Evolutionary conservation across 2,888 invertebrate species (phyloP).

Genomic region (Carpatolechia fugitivella): DNA sequence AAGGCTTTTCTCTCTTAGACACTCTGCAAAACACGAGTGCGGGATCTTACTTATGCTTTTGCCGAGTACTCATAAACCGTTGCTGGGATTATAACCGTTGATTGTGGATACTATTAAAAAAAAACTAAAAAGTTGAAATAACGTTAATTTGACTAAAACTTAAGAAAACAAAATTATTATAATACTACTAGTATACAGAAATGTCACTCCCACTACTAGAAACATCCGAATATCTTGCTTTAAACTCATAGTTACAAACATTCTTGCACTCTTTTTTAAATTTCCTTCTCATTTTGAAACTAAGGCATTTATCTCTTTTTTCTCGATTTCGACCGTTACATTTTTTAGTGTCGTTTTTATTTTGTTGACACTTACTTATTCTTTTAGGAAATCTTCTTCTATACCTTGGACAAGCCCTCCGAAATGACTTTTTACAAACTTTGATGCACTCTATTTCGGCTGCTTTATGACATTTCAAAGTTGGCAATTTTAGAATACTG

Average conservation of each 20-base stretch:
- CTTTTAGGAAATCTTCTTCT: background rate
- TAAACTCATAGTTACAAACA: slow-evolving; percentile 1
- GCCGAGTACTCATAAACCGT: no score
- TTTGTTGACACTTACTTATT: background rate
- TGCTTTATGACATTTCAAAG: background rate
- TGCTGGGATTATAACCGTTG: no score
- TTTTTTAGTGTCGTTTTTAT: background rate
- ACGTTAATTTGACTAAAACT: no score
- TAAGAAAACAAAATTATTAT: no score
- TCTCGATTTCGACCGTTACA: background rate
- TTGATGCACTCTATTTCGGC: slow-evolving; percentile 11
- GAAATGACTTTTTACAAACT: slow-evolving; percentile 14
- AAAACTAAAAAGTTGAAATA: no score
- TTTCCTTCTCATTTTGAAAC: background rate
- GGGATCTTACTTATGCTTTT: no score
- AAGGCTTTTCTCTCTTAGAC: no score
- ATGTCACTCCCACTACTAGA: background rate
- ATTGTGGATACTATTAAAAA: no score
- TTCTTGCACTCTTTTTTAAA: background rate
- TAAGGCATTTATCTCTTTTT: background rate
- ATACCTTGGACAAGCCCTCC: background rate
- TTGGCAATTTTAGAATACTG: background rate
- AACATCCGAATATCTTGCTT: background rate
- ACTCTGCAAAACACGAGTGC: no score
- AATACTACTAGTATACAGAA: background rate